These are phyloP conservation scores for Sebastes elongatus DNA, from an alignment of 2,797 vertebrate species.

Conservation along the genomic window DNA sequence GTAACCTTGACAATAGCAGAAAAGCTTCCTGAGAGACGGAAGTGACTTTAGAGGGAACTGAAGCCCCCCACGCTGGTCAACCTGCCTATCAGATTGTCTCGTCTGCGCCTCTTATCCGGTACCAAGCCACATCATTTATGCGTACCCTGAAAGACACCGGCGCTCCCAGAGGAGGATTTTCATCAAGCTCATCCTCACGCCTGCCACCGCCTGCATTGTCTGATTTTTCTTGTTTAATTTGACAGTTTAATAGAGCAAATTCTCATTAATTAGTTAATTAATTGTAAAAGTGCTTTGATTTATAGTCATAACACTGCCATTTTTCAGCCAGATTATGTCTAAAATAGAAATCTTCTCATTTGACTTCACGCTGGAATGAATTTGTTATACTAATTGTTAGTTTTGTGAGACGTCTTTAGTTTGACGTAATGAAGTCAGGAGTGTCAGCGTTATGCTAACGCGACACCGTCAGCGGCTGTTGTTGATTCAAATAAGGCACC, in stretches of 20 bases:
- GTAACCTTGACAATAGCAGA: constrained; percentile 67
- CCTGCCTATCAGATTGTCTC: constrained; percentile 65
- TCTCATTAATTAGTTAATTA: constrained; percentile 60
- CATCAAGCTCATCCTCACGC: constrained; percentile 39
- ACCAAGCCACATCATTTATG: constrained; percentile 49
- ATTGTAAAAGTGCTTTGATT: constrained; percentile 52
- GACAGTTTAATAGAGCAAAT: constrained; percentile 51
- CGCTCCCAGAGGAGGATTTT: constrained; percentile 41
- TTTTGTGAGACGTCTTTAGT: constrained; percentile 10
- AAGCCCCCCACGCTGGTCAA: constrained; percentile 59
- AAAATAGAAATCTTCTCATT: constrained; percentile 46
- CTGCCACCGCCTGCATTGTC: constrained; percentile 22
- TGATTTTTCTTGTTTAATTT: constrained; percentile 46
- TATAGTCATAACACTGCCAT: constrained; percentile 38
- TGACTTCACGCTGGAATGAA: constrained; percentile 19
- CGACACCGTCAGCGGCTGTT: background rate
- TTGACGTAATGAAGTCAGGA: constrained; percentile 31
- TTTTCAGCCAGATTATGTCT: constrained; percentile 35
- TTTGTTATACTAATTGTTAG: constrained; percentile 26
- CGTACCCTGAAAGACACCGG: constrained; percentile 28
- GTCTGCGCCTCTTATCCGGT: constrained; percentile 34
- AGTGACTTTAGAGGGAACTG: constrained; percentile 56
- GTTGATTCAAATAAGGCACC: constrained; percentile 16
- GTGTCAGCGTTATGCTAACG: constrained; percentile 13
- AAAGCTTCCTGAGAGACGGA: constrained; percentile 43